phyloP scores from a whole-genome alignment of 1,140 invertebrate genomes.

The Drosophila aff. region DNA sequence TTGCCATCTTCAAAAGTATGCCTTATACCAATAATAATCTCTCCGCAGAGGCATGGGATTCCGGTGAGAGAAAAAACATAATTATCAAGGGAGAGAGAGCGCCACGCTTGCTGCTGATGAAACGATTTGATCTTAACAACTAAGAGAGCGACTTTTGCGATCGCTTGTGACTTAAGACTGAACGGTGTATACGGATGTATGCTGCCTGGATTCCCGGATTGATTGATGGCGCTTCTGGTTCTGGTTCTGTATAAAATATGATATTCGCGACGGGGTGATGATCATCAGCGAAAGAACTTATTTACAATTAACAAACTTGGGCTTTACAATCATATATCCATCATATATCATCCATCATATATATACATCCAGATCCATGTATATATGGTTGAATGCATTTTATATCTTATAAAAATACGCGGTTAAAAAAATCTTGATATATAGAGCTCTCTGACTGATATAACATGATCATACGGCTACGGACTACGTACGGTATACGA shows the following conservation, averaged over 20 bases:
- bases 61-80: constrained; percentile 4
- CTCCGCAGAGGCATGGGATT: constrained; percentile 17
- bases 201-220: constrained; percentile 37
- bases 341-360: neutral
- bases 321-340: constrained; percentile 24
- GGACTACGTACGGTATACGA: constrained; percentile 38
- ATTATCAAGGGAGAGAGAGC: constrained; percentile 24
- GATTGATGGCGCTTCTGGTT: constrained; percentile 13
- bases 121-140: constrained; percentile 12
- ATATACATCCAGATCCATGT: constrained; percentile 18
- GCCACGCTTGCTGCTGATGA: constrained; percentile 6
- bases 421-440: constrained; percentile 57
- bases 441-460: constrained; percentile 78
- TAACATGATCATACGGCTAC: constrained; percentile 68
- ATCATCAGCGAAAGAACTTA: constrained; percentile 32
- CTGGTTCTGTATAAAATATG: constrained; percentile 29
- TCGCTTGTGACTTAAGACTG: constrained; percentile 35
- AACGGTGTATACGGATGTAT: constrained; percentile 31
- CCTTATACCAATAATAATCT: constrained; percentile 33
- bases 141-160: constrained; percentile 17
- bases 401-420: constrained; percentile 61
- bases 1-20: constrained; percentile 51
- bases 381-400: constrained; percentile 19
- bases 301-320: constrained; percentile 67
- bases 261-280: constrained; percentile 14